Percentiles rank a stretch among this genome's conserved stretches.
These are phyloP conservation scores for Camelus bactrianus DNA, from an alignment of 2,113 vertebrate genomes.

Conservation along the genomic window DNA sequence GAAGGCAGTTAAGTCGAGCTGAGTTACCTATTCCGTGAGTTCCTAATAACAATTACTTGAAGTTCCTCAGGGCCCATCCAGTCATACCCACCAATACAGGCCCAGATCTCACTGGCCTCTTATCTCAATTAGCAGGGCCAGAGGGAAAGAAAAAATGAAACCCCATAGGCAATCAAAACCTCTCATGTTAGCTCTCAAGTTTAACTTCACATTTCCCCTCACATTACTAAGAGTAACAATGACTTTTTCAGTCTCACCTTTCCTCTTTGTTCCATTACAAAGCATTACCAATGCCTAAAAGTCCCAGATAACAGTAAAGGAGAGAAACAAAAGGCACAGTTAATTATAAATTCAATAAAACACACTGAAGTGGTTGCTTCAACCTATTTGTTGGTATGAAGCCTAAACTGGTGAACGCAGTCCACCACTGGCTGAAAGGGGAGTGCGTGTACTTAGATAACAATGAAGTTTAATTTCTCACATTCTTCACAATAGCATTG, in stretches of 20 bases:
- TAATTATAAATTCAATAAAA: background rate
- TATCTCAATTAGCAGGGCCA: background rate
- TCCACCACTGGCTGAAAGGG: background rate
- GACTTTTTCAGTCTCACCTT: background rate
- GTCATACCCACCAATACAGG: background rate
- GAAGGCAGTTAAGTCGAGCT: background rate
- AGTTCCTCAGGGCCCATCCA: background rate
- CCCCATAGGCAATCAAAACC: background rate
- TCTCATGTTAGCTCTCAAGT: background rate
- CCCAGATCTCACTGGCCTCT: background rate
- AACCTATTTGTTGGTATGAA: background rate
- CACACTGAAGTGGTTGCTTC: background rate
- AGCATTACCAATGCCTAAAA: background rate
- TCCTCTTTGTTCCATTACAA: background rate
- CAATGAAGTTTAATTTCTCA: background rate
- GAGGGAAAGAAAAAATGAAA: background rate
- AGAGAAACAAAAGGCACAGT: background rate
- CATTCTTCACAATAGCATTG: background rate
- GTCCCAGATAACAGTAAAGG: background rate
- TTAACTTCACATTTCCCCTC: background rate
- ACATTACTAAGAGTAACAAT: background rate
- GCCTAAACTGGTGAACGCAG: background rate
- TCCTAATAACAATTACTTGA: background rate
- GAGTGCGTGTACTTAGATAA: fast-evolving
- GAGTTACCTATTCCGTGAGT: background rate